Conservation (phyloP, 2,888 invertebrate genomes). For the Hypomecis atomaria region DNA sequence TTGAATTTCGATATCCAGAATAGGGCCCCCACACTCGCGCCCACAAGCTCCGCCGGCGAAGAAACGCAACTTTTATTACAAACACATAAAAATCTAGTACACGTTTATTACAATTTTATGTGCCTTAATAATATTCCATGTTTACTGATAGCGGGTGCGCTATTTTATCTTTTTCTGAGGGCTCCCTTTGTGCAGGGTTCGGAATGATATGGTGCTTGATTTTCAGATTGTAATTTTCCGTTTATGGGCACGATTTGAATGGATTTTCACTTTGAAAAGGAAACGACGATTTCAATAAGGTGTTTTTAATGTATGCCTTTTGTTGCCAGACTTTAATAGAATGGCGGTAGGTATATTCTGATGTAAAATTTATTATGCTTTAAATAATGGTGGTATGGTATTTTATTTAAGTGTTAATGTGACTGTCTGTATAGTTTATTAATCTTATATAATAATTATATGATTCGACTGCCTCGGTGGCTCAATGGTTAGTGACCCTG, state of each 20-base stretch:
- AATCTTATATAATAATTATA: no score
- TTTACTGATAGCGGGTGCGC: slow-evolving; percentile 65
- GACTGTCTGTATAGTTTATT: no score
- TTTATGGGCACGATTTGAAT: slow-evolving; percentile 11
- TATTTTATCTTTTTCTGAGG: slow-evolving; percentile 63
- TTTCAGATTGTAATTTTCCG: slow-evolving; percentile 23
- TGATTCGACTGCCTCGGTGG: no score
- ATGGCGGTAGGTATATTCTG: neutral
- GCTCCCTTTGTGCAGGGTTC: slow-evolving; percentile 49
- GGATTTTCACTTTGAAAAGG: neutral
- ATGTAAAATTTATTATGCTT: no score
- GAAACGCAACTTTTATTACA: slow-evolving; percentile 61
- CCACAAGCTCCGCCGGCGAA: slow-evolving; percentile 31
- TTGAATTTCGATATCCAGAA: no score
- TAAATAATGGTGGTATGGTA: no score
- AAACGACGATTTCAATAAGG: slow-evolving; percentile 1
- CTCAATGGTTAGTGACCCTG: no score
- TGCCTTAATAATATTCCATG: slow-evolving; percentile 69
- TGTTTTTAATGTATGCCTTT: neutral
- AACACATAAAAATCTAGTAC: slow-evolving; percentile 68
- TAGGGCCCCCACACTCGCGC: slow-evolving; percentile 37
- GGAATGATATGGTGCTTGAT: slow-evolving; percentile 34
- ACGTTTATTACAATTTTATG: slow-evolving; percentile 65
- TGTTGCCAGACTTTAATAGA: neutral
- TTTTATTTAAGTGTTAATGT: no score